Evolutionary conservation across 2,797 vertebrate genomes (phyloP).

Genomic region (Liparis tanakae): DNA sequence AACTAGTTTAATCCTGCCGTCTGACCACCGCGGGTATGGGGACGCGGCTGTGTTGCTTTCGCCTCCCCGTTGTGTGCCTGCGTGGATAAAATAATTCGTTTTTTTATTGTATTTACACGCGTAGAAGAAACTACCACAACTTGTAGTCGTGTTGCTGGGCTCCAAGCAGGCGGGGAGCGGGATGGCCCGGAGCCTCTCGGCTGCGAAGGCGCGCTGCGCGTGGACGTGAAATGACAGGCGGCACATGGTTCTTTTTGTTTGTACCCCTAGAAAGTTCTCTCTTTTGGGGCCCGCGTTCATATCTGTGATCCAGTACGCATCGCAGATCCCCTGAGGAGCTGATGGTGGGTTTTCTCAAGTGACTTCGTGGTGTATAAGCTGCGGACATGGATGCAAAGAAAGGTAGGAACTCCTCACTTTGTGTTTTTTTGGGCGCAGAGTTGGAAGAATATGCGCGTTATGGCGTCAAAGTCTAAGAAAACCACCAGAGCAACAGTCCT

Average conservation of each 20-base stretch:
- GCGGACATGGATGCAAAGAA: constrained; percentile 76
- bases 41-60: constrained; percentile 44
- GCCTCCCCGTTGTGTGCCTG: constrained; percentile 29
- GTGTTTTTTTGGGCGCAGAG: background rate
- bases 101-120: background rate
- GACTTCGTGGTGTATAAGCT: constrained; percentile 56
- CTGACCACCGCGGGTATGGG: constrained; percentile 57
- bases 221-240: constrained; percentile 46
- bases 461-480: background rate
- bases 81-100: constrained; percentile 19
- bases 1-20: constrained; percentile 77
- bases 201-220: constrained; percentile 40
- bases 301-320: constrained; percentile 47
- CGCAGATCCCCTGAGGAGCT: constrained; percentile 53
- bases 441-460: background rate
- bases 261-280: constrained; percentile 13
- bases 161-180: constrained; percentile 10
- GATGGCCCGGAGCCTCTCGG: constrained; percentile 42
- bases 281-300: constrained; percentile 9
- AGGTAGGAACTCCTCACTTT: constrained; percentile 58
- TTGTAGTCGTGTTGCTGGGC: constrained; percentile 53
- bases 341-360: constrained; percentile 64
- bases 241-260: constrained; percentile 24
- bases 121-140: constrained; percentile 21
- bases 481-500: accelerated